Evolutionary conservation across 2,888 invertebrate genomes (phyloP).

Genomic region (Ypsolopha sequella): DNA sequence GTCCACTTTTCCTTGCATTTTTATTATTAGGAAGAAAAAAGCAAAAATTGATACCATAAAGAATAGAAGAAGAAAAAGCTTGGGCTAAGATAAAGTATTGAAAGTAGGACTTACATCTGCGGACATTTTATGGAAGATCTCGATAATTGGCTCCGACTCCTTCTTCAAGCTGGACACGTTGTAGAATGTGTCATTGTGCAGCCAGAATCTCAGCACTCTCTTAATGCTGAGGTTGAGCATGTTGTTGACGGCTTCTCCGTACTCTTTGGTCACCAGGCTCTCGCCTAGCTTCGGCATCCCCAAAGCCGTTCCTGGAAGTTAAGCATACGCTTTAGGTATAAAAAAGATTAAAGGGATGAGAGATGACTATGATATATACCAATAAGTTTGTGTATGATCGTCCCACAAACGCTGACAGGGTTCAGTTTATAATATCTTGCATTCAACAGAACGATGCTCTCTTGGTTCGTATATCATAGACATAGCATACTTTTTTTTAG

Average conservation of each 20-base stretch:
- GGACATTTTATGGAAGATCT: slow-evolving; percentile 42
- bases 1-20: too few relatives aligned
- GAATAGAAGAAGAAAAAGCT: neutral
- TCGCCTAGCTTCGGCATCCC: slow-evolving; percentile 42
- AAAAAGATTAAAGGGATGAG: neutral
- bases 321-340: neutral
- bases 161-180: slow-evolving; percentile 32
- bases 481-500: too few relatives aligned
- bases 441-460: too few relatives aligned
- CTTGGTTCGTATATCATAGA: too few relatives aligned
- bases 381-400: neutral
- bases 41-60: neutral
- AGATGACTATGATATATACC: neutral
- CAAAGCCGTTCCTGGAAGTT: slow-evolving; percentile 37
- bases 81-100: neutral
- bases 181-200: slow-evolving; percentile 32
- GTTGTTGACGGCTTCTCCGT: slow-evolving; percentile 37
- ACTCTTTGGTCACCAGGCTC: slow-evolving; percentile 29
- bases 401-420: too few relatives aligned
- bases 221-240: slow-evolving; percentile 37
- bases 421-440: too few relatives aligned
- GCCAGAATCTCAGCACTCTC: slow-evolving; percentile 43
- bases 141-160: slow-evolving; percentile 35
- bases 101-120: slow-evolving; percentile 25
- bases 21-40: neutral